These are phyloP conservation scores for Helogale parvula DNA, from an alignment of 2,113 vertebrate species.

Conservation along the genomic window DNA sequence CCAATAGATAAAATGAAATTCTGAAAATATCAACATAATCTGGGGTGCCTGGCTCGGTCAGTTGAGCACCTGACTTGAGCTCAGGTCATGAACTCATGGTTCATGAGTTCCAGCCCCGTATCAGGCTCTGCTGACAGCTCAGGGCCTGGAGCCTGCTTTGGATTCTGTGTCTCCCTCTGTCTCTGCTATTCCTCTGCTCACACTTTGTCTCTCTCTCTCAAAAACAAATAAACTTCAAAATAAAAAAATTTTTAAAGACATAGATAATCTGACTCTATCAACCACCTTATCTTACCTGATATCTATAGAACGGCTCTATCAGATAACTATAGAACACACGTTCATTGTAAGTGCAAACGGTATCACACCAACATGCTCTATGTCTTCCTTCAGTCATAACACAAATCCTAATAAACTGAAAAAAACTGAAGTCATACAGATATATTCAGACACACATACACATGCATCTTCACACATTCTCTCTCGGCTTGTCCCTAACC, in stretches of 20 bases:
- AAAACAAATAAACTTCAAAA: too few relatives aligned
- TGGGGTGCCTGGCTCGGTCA: not conserved
- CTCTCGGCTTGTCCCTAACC: not conserved
- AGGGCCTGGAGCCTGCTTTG: too few relatives aligned
- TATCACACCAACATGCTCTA: not conserved
- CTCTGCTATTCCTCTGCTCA: too few relatives aligned
- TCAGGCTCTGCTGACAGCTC: too few relatives aligned
- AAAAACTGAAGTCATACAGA: not conserved
- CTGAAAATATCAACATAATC: not conserved
- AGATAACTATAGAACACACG: not conserved
- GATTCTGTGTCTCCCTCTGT: too few relatives aligned
- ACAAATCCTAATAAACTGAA: not conserved
- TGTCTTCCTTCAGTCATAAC: not conserved
- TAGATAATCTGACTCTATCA: not conserved
- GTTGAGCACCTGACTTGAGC: too few relatives aligned
- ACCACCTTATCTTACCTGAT: not conserved
- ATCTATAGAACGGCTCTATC: not conserved
- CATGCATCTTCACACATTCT: not conserved
- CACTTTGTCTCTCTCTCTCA: too few relatives aligned
- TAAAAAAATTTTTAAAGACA: not conserved
- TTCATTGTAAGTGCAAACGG: not conserved
- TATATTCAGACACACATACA: not conserved
- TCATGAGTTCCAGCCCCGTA: too few relatives aligned
- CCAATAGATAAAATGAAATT: not conserved
- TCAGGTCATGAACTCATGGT: too few relatives aligned